These are phyloP conservation scores for Acipenser ruthenus DNA, from an alignment of 2,797 vertebrate species.

Conservation along the genomic window DNA sequence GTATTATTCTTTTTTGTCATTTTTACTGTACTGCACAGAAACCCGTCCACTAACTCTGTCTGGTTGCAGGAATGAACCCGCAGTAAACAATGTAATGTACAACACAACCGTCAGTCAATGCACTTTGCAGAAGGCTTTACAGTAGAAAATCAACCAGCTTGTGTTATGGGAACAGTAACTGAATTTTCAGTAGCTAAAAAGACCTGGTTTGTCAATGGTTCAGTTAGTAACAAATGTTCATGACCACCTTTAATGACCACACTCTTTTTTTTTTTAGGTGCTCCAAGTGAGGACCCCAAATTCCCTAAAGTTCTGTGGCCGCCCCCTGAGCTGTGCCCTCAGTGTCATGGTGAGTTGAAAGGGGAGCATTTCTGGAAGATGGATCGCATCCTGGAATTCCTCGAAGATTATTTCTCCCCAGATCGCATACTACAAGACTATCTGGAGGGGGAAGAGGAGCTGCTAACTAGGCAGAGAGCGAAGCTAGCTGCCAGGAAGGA, in stretches of 20 bases:
- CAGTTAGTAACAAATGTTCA: background rate
- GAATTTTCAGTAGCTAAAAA: too few relatives aligned
- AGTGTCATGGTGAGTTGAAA: constrained; percentile 58
- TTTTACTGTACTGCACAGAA: too few relatives aligned
- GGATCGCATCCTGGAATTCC: constrained; percentile 54
- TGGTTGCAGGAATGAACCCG: too few relatives aligned
- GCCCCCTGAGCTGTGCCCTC: constrained; percentile 57
- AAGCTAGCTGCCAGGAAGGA: constrained; percentile 17
- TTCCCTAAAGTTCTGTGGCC: constrained; percentile 94
- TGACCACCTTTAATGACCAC: background rate
- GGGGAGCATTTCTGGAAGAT: constrained; percentile 64
- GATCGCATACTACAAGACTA: constrained; percentile 50
- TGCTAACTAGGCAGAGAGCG: constrained; percentile 31
- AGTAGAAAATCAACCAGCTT: too few relatives aligned
- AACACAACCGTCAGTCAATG: background rate
- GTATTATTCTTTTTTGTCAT: too few relatives aligned
- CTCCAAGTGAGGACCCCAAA: constrained; percentile 72
- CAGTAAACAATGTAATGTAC: too few relatives aligned
- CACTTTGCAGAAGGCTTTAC: background rate
- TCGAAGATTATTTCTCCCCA: constrained; percentile 62
- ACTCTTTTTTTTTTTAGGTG: constrained; percentile 48
- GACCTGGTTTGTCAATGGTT: too few relatives aligned
- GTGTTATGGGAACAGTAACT: too few relatives aligned
- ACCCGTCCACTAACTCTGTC: too few relatives aligned
- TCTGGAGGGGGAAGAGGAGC: constrained; percentile 33